A percentile compares a stretch with the other conserved stretches of the same genome.
Evolutionary conservation across 2,113 vertebrate genomes (phyloP).

Genomic region (Oceanites oceanicus): DNA sequence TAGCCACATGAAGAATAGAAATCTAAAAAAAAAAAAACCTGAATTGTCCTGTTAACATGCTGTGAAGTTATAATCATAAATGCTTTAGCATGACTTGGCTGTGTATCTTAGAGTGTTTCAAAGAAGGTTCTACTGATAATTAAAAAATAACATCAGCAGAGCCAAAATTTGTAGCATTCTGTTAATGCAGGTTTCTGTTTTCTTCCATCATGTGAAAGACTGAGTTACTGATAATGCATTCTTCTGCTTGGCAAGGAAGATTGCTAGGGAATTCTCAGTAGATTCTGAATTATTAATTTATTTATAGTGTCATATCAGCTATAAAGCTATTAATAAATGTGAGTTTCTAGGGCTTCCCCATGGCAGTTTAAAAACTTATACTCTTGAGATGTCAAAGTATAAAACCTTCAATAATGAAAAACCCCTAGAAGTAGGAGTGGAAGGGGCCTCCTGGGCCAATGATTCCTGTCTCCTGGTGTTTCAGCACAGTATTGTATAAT

Average conservation of each 20-base stretch:
- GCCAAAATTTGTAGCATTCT: not conserved
- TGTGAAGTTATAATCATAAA: not conserved
- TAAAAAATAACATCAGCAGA: not conserved
- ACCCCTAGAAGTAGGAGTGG: slow-evolving; percentile 21
- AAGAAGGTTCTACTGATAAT: not conserved
- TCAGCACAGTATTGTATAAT: not conserved
- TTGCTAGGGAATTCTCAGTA: slow-evolving; percentile 38
- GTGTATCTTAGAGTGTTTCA: not conserved
- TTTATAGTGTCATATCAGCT: slow-evolving; percentile 63
- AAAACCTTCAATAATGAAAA: slow-evolving; percentile 59
- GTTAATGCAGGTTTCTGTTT: not conserved
- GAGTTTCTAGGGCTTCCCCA: slow-evolving; percentile 43
- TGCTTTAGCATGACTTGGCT: not conserved
- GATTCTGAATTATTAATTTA: slow-evolving; percentile 62
- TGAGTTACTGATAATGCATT: not conserved
- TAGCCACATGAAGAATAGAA: not conserved
- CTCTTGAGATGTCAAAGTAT: slow-evolving; percentile 39
- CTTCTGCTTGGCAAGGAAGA: not conserved
- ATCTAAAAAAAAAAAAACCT: not conserved
- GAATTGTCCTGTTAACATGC: not conserved
- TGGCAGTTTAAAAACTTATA: slow-evolving; percentile 40
- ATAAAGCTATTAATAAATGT: slow-evolving; percentile 57
- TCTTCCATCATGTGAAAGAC: not conserved
- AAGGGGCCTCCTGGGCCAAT: slow-evolving; percentile 46
- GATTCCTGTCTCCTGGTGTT: slow-evolving; percentile 20